A percentile compares a stretch with the other conserved stretches of the same genome.
Conservation (phyloP, 2,113 vertebrate species). For the Brienomyrus brachyistius region DNA sequence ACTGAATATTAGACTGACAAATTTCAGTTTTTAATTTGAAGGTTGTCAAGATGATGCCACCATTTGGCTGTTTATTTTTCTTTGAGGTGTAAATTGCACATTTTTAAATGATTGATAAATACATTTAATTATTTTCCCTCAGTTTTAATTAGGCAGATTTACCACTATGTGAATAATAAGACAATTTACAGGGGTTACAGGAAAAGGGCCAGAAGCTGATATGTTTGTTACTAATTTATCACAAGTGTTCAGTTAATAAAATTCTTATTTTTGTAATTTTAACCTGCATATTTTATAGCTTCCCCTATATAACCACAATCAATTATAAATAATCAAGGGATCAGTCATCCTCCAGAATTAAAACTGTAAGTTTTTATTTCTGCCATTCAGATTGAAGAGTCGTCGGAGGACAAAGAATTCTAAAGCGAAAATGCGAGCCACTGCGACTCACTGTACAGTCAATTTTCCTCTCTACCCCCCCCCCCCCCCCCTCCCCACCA, state of each 20-base stretch:
- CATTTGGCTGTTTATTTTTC: background rate
- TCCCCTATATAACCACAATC: background rate
- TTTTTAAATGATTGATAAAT: background rate
- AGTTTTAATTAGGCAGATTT: background rate
- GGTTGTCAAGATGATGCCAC: background rate
- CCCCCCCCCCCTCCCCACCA: background rate
- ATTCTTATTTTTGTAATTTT: background rate
- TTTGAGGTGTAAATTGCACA: background rate
- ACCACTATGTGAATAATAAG: background rate
- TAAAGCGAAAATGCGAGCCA: background rate
- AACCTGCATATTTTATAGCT: background rate
- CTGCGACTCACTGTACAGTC: background rate
- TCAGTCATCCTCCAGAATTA: background rate
- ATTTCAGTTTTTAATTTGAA: background rate
- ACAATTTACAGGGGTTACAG: background rate
- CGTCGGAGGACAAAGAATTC: background rate
- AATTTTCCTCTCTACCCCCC: background rate
- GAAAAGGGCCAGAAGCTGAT: background rate
- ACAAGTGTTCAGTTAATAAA: background rate
- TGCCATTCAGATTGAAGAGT: background rate
- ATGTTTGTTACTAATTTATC: background rate
- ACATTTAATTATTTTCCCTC: background rate
- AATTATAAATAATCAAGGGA: background rate
- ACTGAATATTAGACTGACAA: background rate
- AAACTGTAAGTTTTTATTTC: background rate